These are phyloP conservation scores for Choloepus didactylus DNA, from an alignment of 2,797 vertebrate species.

Conservation along the genomic window DNA sequence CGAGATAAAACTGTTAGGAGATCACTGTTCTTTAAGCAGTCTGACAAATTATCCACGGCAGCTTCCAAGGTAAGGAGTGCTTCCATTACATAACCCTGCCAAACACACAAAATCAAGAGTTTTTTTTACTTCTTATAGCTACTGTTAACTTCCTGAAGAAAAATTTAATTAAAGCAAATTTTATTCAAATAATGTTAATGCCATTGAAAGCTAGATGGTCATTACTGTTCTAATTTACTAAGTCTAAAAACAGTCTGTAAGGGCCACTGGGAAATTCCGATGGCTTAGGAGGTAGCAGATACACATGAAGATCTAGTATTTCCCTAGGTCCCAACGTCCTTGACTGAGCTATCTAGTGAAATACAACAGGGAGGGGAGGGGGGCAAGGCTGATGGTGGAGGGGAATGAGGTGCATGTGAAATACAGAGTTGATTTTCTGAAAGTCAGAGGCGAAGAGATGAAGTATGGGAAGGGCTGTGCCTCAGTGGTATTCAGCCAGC, in stretches of 20 bases:
- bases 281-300: not conserved
- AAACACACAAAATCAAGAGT: constrained; percentile 64
- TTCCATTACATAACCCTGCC: constrained; percentile 99
- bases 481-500: not conserved
- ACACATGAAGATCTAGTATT: not conserved
- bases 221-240: not conserved
- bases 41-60: constrained; percentile 97
- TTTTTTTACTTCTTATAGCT: not conserved
- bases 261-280: not conserved
- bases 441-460: not conserved
- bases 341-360: not conserved
- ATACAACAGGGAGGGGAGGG: not conserved
- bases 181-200: not conserved
- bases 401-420: not conserved
- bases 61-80: constrained; percentile 97
- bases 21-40: constrained; percentile 98
- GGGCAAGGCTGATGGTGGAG: not conserved
- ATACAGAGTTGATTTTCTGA: not conserved
- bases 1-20: constrained; percentile 96
- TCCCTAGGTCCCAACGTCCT: not conserved
- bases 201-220: not conserved
- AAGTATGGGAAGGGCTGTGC: not conserved
- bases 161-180: not conserved
- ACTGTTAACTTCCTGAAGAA: not conserved
- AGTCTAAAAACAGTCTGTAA: not conserved